Base-by-base conservation (phyloP, 2,113 vertebrate species). In the Podarcis muralis region DNA sequence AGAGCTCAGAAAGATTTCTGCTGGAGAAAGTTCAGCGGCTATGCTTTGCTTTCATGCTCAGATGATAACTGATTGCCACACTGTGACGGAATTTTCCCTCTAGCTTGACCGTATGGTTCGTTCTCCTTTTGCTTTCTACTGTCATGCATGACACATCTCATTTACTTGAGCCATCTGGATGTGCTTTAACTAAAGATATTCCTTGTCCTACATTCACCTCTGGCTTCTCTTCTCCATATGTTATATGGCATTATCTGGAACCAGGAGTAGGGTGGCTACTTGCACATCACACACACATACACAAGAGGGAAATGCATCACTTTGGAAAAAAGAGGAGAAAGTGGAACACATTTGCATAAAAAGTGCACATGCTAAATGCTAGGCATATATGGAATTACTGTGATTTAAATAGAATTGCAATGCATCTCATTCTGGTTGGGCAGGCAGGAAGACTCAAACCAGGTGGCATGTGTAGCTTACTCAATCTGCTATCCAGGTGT, bases 151-250 rank as follows among this genome's bases (percentile, higher is more conserved):
- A 83, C 57, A 74, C 87, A 76, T 53, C 71, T 88, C 68, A 88
- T 75, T 76, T 82, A 66, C 37, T 76, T 83, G 80, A 88, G 71
- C 71, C 71, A 83, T 83, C 57, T 76, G 80, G 87, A 88, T 88
- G 59, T 11, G 57, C 35, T 83, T 88, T 88, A 83, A 83, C 30
- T 76, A 77, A 88, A 65, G 37, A 57, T 88, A 83, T 76, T 75
- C 69, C 87, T 76, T 88, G 72, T 32, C 71, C 80, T 83, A 8
- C n/a, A 18, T 88, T 76, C 59, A 88, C 35, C 80, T 82, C 80
- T 82, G 20, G 18, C 25, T 76, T 76, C 71, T 80, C 43, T 66
- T 77, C 35, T 72, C 69, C 22, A 12, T 76, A 16, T 83, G 69
- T 27, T 82, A 30, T n/a, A 66, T 65, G 20, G 35, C 76, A 25